These are phyloP conservation scores for Philhelius pedissequus DNA, from an alignment of 2,888 invertebrate species.

Conservation along the genomic window DNA sequence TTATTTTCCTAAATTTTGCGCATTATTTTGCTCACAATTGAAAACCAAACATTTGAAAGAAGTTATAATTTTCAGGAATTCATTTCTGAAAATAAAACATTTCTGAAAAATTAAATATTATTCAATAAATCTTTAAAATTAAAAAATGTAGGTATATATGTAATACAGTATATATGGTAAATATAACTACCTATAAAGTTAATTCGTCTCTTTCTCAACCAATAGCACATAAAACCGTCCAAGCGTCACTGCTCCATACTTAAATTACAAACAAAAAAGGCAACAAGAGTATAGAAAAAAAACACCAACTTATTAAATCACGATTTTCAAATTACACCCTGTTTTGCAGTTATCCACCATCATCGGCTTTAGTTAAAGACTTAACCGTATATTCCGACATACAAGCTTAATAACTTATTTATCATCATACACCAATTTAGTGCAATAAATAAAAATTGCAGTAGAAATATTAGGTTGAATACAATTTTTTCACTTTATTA, in stretches of 20 bases:
- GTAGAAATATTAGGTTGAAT: background rate
- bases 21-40: no score
- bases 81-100: background rate
- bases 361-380: background rate
- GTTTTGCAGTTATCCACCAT: background rate
- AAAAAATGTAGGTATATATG: background rate
- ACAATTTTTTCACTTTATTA: slow-evolving; percentile 29
- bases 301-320: slow-evolving; percentile 31
- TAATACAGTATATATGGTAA: background rate
- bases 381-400: background rate
- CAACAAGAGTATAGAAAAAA: background rate
- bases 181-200: background rate
- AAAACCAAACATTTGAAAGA: background rate
- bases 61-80: background rate
- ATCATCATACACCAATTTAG: slow-evolving; percentile 27
- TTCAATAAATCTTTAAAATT: background rate
- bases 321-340: slow-evolving; percentile 28
- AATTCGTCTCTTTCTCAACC: background rate
- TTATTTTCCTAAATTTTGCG: no score
- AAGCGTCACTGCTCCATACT: background rate
- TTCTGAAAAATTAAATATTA: background rate
- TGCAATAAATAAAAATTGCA: slow-evolving; percentile 7
- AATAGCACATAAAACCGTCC: background rate
- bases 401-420: slow-evolving; percentile 29
- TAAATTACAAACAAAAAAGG: background rate